Evolutionary conservation across 2,888 invertebrate species (phyloP).

Genomic region (Seira musarum): DNA sequence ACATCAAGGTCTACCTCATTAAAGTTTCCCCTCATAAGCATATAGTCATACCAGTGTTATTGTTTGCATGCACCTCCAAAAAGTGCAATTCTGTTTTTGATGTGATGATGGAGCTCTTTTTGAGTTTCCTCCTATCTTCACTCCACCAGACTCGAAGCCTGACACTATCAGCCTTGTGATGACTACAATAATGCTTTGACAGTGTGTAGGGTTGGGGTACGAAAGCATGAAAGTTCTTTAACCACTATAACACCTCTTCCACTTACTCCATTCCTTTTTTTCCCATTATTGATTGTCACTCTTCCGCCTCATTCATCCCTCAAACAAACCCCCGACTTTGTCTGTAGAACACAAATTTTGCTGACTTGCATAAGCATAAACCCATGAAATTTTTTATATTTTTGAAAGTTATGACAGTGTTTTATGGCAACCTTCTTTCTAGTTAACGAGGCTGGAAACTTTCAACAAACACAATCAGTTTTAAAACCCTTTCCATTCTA

Average conservation of each 20-base stretch:
- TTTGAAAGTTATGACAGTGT: conserved; percentile 54
- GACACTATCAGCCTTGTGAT: too few relatives aligned
- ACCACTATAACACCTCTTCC: conserved; percentile 7
- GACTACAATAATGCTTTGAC: too few relatives aligned
- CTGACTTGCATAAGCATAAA: conserved; percentile 55
- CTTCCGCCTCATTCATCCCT: conserved; percentile 43
- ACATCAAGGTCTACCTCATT: conserved; percentile 53
- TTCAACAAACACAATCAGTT: conserved; percentile 28
- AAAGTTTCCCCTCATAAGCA: conserved; percentile 24
- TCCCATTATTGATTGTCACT: conserved; percentile 48
- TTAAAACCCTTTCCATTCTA: too few relatives aligned
- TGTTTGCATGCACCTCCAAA: conserved; percentile 29
- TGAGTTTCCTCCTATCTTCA: too few relatives aligned
- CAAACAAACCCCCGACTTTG: neutral
- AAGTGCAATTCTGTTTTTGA: conserved; percentile 39
- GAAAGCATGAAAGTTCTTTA: too few relatives aligned
- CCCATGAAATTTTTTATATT: conserved; percentile 26
- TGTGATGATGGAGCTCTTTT: too few relatives aligned
- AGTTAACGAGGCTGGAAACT: conserved; percentile 45
- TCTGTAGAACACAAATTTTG: conserved; percentile 10
- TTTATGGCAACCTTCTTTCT: conserved; percentile 43
- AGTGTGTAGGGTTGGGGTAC: too few relatives aligned
- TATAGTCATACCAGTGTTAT: too few relatives aligned
- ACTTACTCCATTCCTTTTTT: conserved; percentile 3
- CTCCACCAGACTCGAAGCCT: too few relatives aligned